phyloP scores from a whole-genome alignment of 2,113 vertebrate species.

The Siniperca chuatsi region DNA sequence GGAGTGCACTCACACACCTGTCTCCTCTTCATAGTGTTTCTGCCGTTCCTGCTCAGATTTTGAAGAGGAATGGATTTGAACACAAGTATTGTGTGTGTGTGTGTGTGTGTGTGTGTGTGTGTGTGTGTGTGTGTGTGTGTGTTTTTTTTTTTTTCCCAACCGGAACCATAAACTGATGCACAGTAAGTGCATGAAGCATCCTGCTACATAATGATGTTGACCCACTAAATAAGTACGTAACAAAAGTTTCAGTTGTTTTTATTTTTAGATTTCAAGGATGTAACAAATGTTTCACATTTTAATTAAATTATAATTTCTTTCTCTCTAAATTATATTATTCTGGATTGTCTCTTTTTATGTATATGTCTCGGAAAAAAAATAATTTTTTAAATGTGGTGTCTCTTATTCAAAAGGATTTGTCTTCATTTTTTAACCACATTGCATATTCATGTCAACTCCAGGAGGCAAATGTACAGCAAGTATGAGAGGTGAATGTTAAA shows the following conservation, averaged over 20 bases:
- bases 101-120: constrained; percentile 12
- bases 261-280: constrained; percentile 54
- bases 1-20: constrained; percentile 81
- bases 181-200: constrained; percentile 65
- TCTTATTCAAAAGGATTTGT: constrained; percentile 57
- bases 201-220: constrained; percentile 68
- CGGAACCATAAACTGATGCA: constrained; percentile 78
- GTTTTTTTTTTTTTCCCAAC: constrained; percentile 29
- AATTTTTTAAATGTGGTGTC: constrained; percentile 44
- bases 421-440: constrained; percentile 54
- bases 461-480: constrained; percentile 52
- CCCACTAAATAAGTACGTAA: constrained; percentile 57
- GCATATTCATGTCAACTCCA: constrained; percentile 63
- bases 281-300: constrained; percentile 62
- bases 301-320: constrained; percentile 41
- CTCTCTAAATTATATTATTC: constrained; percentile 63
- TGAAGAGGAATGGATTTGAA: constrained; percentile 81
- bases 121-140: background rate
- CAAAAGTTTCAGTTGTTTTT: constrained; percentile 9
- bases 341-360: constrained; percentile 51
- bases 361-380: constrained; percentile 6
- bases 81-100: constrained; percentile 39
- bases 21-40: constrained; percentile 86
- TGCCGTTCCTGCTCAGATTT: constrained; percentile 89
- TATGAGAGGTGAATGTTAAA: constrained; percentile 73